These are phyloP conservation scores for Andinoacara biseriatus DNA, from an alignment of 2,113 vertebrate species.

Conservation along the genomic window DNA sequence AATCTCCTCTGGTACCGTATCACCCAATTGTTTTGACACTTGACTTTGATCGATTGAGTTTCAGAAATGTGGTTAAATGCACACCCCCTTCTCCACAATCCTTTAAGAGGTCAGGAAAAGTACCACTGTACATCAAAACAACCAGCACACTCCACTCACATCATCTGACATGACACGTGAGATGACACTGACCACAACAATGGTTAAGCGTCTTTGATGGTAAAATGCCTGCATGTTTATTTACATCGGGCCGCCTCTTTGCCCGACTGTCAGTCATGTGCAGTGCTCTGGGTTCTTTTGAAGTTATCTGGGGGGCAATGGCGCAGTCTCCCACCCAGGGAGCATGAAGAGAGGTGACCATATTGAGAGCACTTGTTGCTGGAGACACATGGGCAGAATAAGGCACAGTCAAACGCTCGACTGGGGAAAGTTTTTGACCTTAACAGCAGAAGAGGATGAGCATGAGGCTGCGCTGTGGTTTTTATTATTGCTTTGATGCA, in stretches of 20 bases:
- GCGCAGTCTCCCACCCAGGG: conserved; percentile 42
- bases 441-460: conserved; percentile 27
- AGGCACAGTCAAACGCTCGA: conserved; percentile 49
- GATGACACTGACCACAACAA: conserved; percentile 80
- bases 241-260: conserved; percentile 61
- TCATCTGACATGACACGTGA: conserved; percentile 76
- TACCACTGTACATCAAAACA: conserved; percentile 76
- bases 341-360: conserved; percentile 41
- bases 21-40: conserved; percentile 73
- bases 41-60: conserved; percentile 79
- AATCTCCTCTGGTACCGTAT: conserved; percentile 44
- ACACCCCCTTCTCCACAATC: conserved; percentile 57
- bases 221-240: conserved; percentile 68
- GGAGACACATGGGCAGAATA: conserved; percentile 60
- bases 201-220: conserved; percentile 67
- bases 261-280: conserved; percentile 64
- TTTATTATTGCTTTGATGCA: conserved; percentile 7
- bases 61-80: conserved; percentile 67
- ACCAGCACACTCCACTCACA: conserved; percentile 54
- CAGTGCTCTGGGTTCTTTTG: conserved; percentile 57
- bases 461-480: conserved; percentile 30
- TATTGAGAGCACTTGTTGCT: conserved; percentile 68
- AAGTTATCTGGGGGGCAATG: conserved; percentile 44
- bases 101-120: conserved; percentile 76
- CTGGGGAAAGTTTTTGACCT: conserved; percentile 22